phyloP scores from a whole-genome alignment of 2,888 invertebrate species.

The Julus scandinavius region DNA sequence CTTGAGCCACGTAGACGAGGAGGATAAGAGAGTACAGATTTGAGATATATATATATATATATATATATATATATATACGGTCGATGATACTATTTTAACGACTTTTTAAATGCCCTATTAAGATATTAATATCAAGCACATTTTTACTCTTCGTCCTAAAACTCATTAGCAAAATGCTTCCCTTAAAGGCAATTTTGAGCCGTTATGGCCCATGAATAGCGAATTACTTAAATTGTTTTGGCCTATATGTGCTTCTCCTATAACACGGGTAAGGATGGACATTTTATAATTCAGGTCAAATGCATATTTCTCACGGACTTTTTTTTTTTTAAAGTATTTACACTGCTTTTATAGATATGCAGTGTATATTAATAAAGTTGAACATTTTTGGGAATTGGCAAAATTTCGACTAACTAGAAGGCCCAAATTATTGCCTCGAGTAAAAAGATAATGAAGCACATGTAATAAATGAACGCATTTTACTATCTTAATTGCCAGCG shows the following conservation, averaged over 20 bases:
- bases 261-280: not conserved
- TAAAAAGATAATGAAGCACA: not conserved
- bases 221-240: not conserved
- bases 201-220: not conserved
- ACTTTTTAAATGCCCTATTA: slow-evolving; percentile 39
- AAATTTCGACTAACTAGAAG: not conserved
- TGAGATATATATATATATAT: not conserved
- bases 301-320: not conserved
- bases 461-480: slow-evolving; percentile 30
- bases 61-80: not conserved
- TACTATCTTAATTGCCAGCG: slow-evolving; percentile 2
- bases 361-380: not conserved
- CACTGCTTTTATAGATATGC: not conserved
- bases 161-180: slow-evolving; percentile 39
- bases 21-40: not conserved
- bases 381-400: not conserved
- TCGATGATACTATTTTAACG: slow-evolving; percentile 25
- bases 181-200: slow-evolving; percentile 8
- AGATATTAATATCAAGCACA: slow-evolving; percentile 17
- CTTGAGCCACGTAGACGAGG: not conserved
- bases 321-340: not conserved
- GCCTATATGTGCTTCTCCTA: not conserved
- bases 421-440: not conserved
- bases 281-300: not conserved
- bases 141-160: slow-evolving; percentile 16